A percentile compares a stretch with the other conserved stretches of the same genome.
Conservation (phyloP, 2,797 vertebrate species). For the Helicolenus hilgendorfi region DNA sequence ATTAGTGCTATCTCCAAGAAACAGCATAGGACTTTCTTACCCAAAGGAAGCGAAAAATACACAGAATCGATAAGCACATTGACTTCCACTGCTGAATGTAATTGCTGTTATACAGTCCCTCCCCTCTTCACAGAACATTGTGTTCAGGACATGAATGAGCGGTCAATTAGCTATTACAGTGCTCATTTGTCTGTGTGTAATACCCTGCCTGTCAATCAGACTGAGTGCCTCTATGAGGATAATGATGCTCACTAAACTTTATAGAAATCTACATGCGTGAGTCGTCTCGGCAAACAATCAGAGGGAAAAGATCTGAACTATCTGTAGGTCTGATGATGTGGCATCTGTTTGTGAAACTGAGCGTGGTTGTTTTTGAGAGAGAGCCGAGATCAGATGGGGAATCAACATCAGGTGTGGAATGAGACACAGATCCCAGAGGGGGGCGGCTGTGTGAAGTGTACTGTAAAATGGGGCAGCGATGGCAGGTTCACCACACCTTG, state of each 20-base stretch:
- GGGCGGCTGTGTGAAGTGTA: slow-evolving; percentile 62
- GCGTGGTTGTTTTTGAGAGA: slow-evolving; percentile 55
- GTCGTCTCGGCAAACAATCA: slow-evolving; percentile 1
- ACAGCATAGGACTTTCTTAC: slow-evolving; percentile 52
- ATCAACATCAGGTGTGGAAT: slow-evolving; percentile 79
- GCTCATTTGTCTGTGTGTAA: slow-evolving; percentile 75
- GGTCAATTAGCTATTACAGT: slow-evolving; percentile 79
- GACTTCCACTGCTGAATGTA: slow-evolving; percentile 53
- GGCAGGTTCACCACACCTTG: slow-evolving; percentile 70
- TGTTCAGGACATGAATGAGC: slow-evolving; percentile 75
- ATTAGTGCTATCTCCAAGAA: slow-evolving; percentile 58
- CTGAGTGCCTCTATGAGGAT: slow-evolving; percentile 42
- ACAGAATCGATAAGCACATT: slow-evolving; percentile 66
- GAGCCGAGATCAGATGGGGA: slow-evolving; percentile 68
- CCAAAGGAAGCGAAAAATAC: slow-evolving; percentile 45
- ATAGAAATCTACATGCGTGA: slow-evolving; percentile 14
- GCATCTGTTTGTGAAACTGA: slow-evolving; percentile 72
- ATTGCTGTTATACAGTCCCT: slow-evolving; percentile 51
- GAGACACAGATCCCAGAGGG: slow-evolving; percentile 67
- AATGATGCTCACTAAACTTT: slow-evolving; percentile 49
- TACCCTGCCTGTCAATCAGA: slow-evolving; percentile 68
- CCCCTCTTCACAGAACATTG: slow-evolving; percentile 64
- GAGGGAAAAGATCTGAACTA: slow-evolving; percentile 17
- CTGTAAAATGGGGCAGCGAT: slow-evolving; percentile 70
- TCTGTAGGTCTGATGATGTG: slow-evolving; percentile 32